Evolutionary conservation across 2,888 invertebrate genomes (phyloP).

Genomic region (Drosophila seclusa): DNA sequence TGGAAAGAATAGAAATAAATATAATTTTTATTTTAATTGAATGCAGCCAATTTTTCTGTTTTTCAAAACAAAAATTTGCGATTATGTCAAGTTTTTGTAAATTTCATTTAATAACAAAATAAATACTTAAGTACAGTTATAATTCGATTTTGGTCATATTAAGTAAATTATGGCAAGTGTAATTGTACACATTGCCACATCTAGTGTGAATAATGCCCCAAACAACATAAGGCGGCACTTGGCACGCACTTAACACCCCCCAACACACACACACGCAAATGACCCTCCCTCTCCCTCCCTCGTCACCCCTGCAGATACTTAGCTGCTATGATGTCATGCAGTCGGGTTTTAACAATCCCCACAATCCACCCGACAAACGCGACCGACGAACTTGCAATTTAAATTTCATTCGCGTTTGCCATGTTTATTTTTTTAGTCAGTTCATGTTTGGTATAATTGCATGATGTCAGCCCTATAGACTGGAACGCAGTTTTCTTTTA

Average conservation of each 20-base stretch:
- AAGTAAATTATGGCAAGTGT: background rate
- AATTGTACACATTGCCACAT: background rate
- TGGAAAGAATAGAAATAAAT: slow-evolving; percentile 64
- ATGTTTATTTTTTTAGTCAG: slow-evolving; percentile 11
- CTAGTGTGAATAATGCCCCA: background rate
- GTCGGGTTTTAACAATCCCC: slow-evolving; percentile 9
- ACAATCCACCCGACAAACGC: slow-evolving; percentile 26
- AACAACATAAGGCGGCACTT: slow-evolving; percentile 24
- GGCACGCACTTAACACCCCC: slow-evolving; percentile 52
- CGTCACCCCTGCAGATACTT: background rate
- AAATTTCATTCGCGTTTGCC: slow-evolving; percentile 55
- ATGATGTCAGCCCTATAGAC: slow-evolving; percentile 51
- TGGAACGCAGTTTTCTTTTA: background rate
- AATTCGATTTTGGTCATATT: background rate
- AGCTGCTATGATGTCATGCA: slow-evolving; percentile 49
- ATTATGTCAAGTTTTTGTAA: background rate
- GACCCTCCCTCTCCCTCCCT: background rate
- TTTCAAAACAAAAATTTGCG: slow-evolving; percentile 24
- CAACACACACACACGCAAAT: slow-evolving; percentile 10
- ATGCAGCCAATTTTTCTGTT: slow-evolving; percentile 51
- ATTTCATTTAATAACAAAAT: slow-evolving; percentile 20
- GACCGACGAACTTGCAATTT: slow-evolving; percentile 51
- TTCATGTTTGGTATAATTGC: slow-evolving; percentile 18
- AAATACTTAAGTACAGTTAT: background rate
- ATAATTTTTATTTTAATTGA: slow-evolving; percentile 52